phyloP scores from a whole-genome alignment of 2,888 invertebrate genomes.

The Tanaodytes sp. region DNA sequence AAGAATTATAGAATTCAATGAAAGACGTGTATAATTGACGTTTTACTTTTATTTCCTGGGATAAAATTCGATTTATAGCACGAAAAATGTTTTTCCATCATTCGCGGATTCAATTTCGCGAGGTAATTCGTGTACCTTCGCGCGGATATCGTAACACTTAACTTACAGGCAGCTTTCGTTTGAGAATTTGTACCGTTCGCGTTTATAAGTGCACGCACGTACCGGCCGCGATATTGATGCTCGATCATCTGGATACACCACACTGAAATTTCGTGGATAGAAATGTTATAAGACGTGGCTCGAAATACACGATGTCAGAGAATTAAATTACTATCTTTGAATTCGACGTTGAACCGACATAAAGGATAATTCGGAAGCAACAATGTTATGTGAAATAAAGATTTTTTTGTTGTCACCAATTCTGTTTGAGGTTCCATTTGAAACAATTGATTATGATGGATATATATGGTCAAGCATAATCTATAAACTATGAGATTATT shows the following conservation, averaged over 20 bases:
- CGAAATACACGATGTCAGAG: conserved; percentile 24
- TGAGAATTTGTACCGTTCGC: conserved; percentile 38
- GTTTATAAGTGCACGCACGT: conserved; percentile 47
- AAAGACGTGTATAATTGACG: too few relatives aligned
- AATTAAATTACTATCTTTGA: conserved; percentile 36
- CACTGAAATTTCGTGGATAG: conserved; percentile 44
- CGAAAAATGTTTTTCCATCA: conserved; percentile 11
- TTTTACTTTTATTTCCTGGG: too few relatives aligned
- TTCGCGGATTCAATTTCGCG: conserved; percentile 35
- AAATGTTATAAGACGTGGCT: conserved; percentile 37
- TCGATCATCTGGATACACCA: conserved; percentile 49
- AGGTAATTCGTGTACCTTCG: conserved; percentile 33
- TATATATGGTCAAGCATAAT: too few relatives aligned
- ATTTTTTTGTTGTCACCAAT: too few relatives aligned
- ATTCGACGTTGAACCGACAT: neutral
- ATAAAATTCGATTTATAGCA: too few relatives aligned
- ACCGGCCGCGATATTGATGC: conserved; percentile 47
- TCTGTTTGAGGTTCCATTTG: too few relatives aligned
- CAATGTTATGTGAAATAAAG: too few relatives aligned
- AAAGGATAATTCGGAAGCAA: too few relatives aligned
- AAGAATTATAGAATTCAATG: too few relatives aligned
- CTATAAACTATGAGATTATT: too few relatives aligned
- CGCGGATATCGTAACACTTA: conserved; percentile 39
- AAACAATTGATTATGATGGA: too few relatives aligned
- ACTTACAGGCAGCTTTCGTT: conserved; percentile 38